Percentiles rank a stretch among this genome's conserved stretches.
These are phyloP conservation scores for Leptonema lineaticorne DNA, from an alignment of 1,140 invertebrate species.

Conservation along the genomic window DNA sequence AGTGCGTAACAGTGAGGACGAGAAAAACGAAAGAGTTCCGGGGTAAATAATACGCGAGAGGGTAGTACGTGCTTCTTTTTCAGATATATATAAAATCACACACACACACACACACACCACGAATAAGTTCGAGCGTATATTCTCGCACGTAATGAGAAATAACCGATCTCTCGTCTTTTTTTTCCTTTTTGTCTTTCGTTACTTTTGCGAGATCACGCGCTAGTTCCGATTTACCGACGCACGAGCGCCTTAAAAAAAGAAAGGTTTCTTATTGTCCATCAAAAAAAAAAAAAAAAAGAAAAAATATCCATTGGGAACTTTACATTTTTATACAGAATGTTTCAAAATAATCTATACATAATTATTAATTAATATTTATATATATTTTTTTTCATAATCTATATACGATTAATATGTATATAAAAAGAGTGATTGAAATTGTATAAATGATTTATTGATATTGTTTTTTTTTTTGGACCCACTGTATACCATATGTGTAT, in stretches of 20 bases:
- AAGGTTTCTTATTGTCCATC: not conserved
- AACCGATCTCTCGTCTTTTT: not conserved
- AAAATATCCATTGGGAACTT: too few relatives aligned
- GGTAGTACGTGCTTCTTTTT: not conserved
- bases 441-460: too few relatives aligned
- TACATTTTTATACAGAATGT: too few relatives aligned
- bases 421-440: too few relatives aligned
- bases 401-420: too few relatives aligned
- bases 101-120: too few relatives aligned
- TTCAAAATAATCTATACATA: too few relatives aligned
- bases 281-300: too few relatives aligned
- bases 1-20: not conserved
- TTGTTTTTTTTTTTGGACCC: too few relatives aligned
- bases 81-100: conserved; percentile 2
- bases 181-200: not conserved
- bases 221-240: not conserved
- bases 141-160: not conserved
- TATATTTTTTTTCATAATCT: too few relatives aligned
- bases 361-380: too few relatives aligned
- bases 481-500: too few relatives aligned
- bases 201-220: not conserved
- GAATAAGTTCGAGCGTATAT: not conserved
- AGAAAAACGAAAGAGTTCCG: not conserved
- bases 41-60: not conserved
- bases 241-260: not conserved